Conservation (phyloP, 2,113 vertebrate genomes). For the Spizaetus ornatus region DNA sequence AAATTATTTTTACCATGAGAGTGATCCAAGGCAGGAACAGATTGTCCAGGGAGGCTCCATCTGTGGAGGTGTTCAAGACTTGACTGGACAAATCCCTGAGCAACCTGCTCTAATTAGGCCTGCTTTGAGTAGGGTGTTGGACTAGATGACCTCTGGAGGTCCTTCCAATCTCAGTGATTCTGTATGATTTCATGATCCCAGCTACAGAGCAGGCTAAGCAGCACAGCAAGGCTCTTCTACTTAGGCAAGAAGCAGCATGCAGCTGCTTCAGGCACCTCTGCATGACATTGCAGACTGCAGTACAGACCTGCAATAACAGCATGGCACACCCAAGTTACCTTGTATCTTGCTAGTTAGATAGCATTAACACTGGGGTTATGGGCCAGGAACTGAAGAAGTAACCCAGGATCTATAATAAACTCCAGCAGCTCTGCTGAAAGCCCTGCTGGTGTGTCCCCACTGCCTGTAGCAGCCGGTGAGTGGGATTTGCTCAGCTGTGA, state of each 20-base stretch:
- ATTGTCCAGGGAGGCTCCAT: background rate
- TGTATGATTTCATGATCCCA: background rate
- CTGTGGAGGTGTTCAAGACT: background rate
- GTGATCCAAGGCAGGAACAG: background rate
- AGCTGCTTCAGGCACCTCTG: background rate
- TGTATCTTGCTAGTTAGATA: background rate
- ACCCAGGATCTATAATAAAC: background rate
- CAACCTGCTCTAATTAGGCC: background rate
- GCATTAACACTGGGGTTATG: background rate
- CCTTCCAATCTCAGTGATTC: background rate
- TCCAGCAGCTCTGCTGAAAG: background rate
- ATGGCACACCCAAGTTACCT: background rate
- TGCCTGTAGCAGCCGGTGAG: fast-evolving
- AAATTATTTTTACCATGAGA: background rate
- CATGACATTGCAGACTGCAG: background rate
- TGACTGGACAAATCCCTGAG: background rate
- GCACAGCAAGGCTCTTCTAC: background rate
- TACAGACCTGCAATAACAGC: background rate
- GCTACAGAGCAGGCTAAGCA: background rate
- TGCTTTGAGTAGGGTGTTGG: background rate
- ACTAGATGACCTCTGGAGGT: background rate
- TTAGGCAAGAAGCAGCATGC: background rate
- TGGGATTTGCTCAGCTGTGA: background rate
- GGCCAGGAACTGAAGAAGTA: background rate
- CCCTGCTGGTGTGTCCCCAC: background rate